Conservation (phyloP, 64 coral and sea anemone genomes). For the Porites australiensis region DNA sequence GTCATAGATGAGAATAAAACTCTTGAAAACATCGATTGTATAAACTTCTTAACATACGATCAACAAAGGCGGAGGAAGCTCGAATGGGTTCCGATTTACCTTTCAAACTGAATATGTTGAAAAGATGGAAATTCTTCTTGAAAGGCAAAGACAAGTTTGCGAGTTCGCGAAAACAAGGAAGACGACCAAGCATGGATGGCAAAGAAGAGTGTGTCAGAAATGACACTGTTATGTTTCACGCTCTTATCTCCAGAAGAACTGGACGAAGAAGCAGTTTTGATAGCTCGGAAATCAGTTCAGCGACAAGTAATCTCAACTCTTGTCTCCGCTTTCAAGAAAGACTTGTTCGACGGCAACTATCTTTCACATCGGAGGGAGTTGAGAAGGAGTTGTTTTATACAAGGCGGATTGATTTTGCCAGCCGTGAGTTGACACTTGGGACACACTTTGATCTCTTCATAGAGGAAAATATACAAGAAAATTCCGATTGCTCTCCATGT, state of each 20-base stretch:
- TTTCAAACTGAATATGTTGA: not conserved
- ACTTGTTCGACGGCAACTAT: not conserved
- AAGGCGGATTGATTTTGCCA: not conserved
- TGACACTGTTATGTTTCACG: not conserved
- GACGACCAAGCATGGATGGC: not conserved
- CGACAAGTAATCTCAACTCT: not conserved
- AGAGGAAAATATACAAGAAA: not conserved
- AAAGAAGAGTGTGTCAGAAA: not conserved
- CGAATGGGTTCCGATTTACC: not conserved
- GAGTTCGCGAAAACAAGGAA: not conserved
- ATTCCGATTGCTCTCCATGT: not conserved
- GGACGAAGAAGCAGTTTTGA: not conserved
- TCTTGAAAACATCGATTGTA: not conserved
- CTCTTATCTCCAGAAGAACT: not conserved
- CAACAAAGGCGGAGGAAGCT: not conserved
- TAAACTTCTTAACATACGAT: not conserved
- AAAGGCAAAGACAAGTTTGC: not conserved
- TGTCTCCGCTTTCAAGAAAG: constrained; percentile 19
- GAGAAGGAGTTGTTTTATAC: not conserved
- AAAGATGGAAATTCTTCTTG: not conserved
- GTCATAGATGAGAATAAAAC: not conserved
- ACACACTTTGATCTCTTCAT: not conserved
- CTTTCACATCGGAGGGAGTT: not conserved
- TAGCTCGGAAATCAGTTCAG: not conserved
- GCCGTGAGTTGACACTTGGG: not conserved